phyloP scores from a whole-genome alignment of 2,113 vertebrate species.

The Pluvialis apricaria region DNA sequence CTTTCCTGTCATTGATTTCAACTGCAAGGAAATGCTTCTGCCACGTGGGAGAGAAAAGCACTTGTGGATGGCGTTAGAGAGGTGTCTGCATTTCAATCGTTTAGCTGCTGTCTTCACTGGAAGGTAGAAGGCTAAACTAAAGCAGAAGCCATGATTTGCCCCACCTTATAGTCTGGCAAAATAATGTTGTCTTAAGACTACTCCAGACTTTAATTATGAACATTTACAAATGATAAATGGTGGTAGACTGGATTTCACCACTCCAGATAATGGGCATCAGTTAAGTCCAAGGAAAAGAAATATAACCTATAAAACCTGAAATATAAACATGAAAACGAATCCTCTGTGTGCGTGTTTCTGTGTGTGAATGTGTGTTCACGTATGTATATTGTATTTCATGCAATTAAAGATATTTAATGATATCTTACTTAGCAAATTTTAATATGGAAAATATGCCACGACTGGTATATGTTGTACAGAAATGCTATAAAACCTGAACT shows the following conservation, averaged over 20 bases:
- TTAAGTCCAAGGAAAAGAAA: background rate
- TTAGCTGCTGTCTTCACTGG: background rate
- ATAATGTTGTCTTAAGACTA: background rate
- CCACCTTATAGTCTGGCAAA: background rate
- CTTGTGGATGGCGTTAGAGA: background rate
- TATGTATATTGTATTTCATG: background rate
- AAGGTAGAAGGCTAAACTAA: background rate
- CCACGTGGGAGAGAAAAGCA: background rate
- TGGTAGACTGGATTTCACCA: background rate
- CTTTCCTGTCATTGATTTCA: background rate
- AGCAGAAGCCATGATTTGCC: background rate
- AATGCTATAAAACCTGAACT: background rate
- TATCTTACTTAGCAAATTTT: background rate
- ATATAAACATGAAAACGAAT: background rate
- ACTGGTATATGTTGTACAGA: background rate
- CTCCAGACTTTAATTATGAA: background rate
- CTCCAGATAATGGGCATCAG: fast-evolving
- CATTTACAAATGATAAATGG: background rate
- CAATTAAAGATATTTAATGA: background rate
- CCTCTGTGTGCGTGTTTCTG: background rate
- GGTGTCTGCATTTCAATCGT: background rate
- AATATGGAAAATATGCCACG: background rate
- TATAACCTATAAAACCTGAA: background rate
- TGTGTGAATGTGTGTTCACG: background rate
- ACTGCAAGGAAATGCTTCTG: background rate